These are phyloP conservation scores for Pristis pectinata DNA, from an alignment of 2,797 vertebrate species.

Conservation along the genomic window DNA sequence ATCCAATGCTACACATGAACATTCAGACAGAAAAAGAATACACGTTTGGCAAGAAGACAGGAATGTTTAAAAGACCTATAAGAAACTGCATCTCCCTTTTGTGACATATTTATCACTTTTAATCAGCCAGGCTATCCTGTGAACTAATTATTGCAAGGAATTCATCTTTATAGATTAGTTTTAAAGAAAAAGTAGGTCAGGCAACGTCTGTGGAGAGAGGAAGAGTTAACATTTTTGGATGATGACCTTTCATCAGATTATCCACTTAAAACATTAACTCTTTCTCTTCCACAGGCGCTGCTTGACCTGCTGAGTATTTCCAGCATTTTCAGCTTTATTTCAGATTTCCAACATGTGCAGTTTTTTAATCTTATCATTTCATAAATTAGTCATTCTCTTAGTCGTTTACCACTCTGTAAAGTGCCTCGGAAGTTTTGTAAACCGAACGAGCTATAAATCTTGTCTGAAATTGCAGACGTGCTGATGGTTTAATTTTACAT, in stretches of 20 bases:
- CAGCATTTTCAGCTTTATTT: too few species aligned
- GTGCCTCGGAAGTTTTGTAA: background rate
- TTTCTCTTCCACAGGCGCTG: too few species aligned
- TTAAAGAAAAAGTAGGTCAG: too few species aligned
- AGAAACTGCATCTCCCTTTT: background rate
- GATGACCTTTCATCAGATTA: too few species aligned
- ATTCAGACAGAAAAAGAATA: background rate
- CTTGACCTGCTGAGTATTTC: too few species aligned
- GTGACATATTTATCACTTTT: background rate
- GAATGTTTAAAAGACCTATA: background rate
- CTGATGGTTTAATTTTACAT: background rate
- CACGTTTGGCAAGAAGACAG: background rate
- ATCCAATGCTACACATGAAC: background rate
- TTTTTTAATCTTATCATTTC: too few species aligned
- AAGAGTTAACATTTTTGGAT: too few species aligned
- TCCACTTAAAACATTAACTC: too few species aligned
- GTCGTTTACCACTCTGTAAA: background rate
- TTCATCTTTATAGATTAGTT: background rate
- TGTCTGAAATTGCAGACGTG: background rate
- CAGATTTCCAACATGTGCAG: too few species aligned
- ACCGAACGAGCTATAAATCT: background rate
- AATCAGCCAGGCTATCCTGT: background rate
- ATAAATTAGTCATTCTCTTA: background rate
- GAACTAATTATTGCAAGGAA: background rate
- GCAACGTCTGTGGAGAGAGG: too few species aligned